Base-by-base conservation (phyloP, 2,888 invertebrate species). In the Cephus rjabovi region DNA sequence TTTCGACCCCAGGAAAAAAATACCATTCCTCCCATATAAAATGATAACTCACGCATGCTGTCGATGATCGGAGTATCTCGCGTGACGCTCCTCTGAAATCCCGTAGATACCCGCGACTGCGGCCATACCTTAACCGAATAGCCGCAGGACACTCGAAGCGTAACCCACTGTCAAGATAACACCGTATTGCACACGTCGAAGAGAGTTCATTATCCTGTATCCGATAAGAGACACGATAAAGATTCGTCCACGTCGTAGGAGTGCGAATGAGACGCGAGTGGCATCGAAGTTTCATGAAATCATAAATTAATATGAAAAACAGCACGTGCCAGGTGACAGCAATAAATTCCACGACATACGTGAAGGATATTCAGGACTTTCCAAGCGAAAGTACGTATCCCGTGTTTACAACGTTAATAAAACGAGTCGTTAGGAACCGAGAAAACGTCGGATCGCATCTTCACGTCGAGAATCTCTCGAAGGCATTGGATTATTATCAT, bases 31-130 rank as follows among this genome's bases (percentile, higher is more conserved):
- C 23, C 56, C 56, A 56, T 23, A 56, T 23, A 40, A 23, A 40
- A 56, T 70, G 30, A 30, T 33, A 84, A 89, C 89, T 89, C 86
- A 89, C 89, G 85, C 77, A 80, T 85, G 87, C 80, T 86, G 86
- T 80, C 89, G 90, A 83, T 89, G 88, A 75, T 90, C 89, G 81
- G 83, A 81, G 81, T 85, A 81, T 85, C 88, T 89, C 84, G 80
- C 77, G 84, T 90, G 87, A 85, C 90, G 89, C 80, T 90, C 90
- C 78, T 90, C 90, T 83, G 90, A 86, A 86, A 88, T 85, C 86
- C 90, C 88, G 86, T 90, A 90, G 87, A 90, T 89, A 87, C 90
- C 90, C 86, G 90, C 90, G 84, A 90, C 90, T 87, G 90, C 90
- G 89, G 90, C 90, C 90, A 90, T 90, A 85, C 89, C 89, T 90